Evolutionary conservation across 2,113 vertebrate genomes (phyloP).

Genomic region (human (Homo sapiens)): GRCh38 chr5:77514501-77515000

Average conservation of each 20-base stretch:
- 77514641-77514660: neutral
- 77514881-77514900: neutral
- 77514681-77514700: neutral
- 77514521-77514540: neutral
- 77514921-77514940: neutral
- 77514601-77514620: neutral
- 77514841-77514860: neutral
- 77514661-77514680: neutral
- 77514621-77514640: neutral
- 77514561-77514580: neutral
- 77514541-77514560: neutral
- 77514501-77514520: neutral
- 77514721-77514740: neutral
- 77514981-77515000: neutral
- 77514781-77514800: neutral
- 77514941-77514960: neutral
- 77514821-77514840: neutral
- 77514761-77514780: neutral
- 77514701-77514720: neutral
- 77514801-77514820: neutral
- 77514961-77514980: neutral
- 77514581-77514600: neutral
- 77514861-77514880: neutral
- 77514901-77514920: neutral
- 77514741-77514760: neutral